Conservation (phyloP, 2,888 invertebrate species). For the Chrysolina haemoptera region DNA sequence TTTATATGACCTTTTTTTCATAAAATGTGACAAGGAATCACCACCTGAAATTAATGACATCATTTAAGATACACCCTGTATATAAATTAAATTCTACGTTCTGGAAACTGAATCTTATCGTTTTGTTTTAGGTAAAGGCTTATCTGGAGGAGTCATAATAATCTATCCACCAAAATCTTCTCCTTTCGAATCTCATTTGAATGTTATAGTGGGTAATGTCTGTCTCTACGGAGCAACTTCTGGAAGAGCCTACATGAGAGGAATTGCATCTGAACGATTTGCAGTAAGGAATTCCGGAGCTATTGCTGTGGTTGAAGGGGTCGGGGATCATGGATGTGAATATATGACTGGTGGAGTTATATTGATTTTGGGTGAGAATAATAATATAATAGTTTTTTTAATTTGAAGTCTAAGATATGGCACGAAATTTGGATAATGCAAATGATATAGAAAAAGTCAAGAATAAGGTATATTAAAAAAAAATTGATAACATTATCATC, state of each 20-base stretch:
- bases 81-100: constrained; percentile 11
- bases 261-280: constrained; percentile 98
- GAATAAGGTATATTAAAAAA: too few relatives aligned
- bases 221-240: constrained; percentile 97
- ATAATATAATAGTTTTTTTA: too few relatives aligned
- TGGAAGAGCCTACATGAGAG: constrained; percentile 89
- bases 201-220: constrained; percentile 98
- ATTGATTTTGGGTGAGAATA: constrained; percentile 78
- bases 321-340: constrained; percentile 99
- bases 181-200: constrained; percentile 91
- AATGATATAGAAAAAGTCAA: too few relatives aligned
- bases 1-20: too few relatives aligned
- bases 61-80: too few relatives aligned
- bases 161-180: constrained; percentile 92
- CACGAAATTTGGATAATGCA: too few relatives aligned
- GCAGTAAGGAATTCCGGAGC: constrained; percentile 99
- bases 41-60: too few relatives aligned
- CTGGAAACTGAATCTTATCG: neutral
- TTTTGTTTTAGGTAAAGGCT: constrained; percentile 77
- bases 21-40: too few relatives aligned
- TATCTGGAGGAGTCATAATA: constrained; percentile 95
- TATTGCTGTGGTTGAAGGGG: constrained; percentile 95
- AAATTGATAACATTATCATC: too few relatives aligned
- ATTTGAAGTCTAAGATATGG: too few relatives aligned
- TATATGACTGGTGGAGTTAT: constrained; percentile 98